Conservation (phyloP, 92 coral and sea anemone species). For the Meandrina meandrites region DNA sequence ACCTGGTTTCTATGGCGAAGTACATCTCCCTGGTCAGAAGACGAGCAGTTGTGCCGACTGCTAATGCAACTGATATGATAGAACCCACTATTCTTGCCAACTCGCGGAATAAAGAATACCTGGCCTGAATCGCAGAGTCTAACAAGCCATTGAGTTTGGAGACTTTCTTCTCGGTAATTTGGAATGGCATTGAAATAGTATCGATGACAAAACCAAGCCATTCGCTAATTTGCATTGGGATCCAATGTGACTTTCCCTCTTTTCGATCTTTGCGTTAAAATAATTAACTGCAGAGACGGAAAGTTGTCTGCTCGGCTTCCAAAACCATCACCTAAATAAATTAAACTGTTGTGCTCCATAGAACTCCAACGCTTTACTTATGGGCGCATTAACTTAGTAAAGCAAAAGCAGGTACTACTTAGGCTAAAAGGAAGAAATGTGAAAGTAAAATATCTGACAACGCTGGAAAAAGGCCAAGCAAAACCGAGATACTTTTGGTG, state of each 20-base stretch:
- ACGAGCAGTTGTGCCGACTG: no score
- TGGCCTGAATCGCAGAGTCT: slow-evolving; percentile 8
- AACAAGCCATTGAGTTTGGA: slow-evolving; percentile 39
- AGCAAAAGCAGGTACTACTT: slow-evolving; percentile 29
- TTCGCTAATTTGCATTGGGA: slow-evolving; percentile 61
- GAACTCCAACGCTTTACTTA: slow-evolving; percentile 29
- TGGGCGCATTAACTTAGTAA: slow-evolving; percentile 22
- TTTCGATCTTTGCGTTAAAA: not conserved
- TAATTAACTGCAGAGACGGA: no score
- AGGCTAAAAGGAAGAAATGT: slow-evolving; percentile 42
- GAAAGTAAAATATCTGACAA: slow-evolving; percentile 16
- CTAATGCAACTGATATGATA: no score
- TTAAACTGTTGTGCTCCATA: slow-evolving; percentile 22
- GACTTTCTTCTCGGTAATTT: slow-evolving; percentile 47
- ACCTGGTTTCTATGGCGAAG: no score
- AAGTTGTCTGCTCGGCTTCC: not conserved
- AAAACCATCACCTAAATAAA: slow-evolving; percentile 43
- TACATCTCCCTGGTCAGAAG: no score
- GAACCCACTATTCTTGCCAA: no score
- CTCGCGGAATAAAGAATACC: slow-evolving; percentile 18
- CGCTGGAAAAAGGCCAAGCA: slow-evolving; percentile 29
- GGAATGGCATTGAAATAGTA: slow-evolving; percentile 52
- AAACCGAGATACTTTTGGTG: slow-evolving; percentile 36
- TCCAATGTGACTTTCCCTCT: slow-evolving; percentile 65
- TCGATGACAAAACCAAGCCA: slow-evolving; percentile 66